phyloP scores from a whole-genome alignment of 2,888 invertebrate species.

The Hirtodrosophila cameraria region DNA sequence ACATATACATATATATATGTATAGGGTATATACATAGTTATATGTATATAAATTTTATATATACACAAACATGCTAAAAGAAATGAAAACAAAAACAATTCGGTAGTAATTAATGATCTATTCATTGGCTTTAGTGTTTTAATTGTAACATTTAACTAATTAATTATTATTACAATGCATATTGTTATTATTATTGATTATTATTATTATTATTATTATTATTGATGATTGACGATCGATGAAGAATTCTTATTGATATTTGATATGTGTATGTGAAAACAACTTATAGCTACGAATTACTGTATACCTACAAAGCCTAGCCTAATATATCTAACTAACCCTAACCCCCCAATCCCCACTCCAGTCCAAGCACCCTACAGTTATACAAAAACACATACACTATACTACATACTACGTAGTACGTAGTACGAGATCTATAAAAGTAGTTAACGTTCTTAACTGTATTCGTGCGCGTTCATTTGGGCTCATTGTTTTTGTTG shows the following conservation, averaged over 20 bases:
- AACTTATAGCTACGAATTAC: slow-evolving; percentile 59
- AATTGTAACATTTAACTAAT: slow-evolving; percentile 75
- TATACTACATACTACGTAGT: no score
- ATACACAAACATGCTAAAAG: slow-evolving; percentile 34
- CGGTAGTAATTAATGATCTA: slow-evolving; percentile 68
- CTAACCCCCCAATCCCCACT: slow-evolving; percentile 2
- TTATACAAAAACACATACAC: slow-evolving; percentile 13
- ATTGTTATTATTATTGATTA: slow-evolving; percentile 67
- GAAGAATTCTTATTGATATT: slow-evolving; percentile 71
- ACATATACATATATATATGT: slow-evolving; percentile 18
- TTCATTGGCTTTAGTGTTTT: slow-evolving; percentile 81
- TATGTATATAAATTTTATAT: slow-evolving; percentile 15
- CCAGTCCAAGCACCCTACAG: slow-evolving; percentile 18
- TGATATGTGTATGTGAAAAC: slow-evolving; percentile 49
- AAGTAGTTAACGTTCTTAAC: slow-evolving; percentile 4
- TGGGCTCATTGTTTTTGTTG: slow-evolving; percentile 79
- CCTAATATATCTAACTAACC: slow-evolving; percentile 59
- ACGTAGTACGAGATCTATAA: background rate
- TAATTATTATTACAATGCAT: slow-evolving; percentile 59
- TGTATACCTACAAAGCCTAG: slow-evolving; percentile 58
- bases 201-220: slow-evolving; percentile 60
- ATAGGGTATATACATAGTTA: slow-evolving; percentile 2
- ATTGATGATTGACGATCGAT: slow-evolving; percentile 46
- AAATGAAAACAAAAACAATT: slow-evolving; percentile 34
- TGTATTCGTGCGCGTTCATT: slow-evolving; percentile 28